These are phyloP conservation scores for Mastomys coucha DNA, from an alignment of 2,113 vertebrate species.

Conservation along the genomic window DNA sequence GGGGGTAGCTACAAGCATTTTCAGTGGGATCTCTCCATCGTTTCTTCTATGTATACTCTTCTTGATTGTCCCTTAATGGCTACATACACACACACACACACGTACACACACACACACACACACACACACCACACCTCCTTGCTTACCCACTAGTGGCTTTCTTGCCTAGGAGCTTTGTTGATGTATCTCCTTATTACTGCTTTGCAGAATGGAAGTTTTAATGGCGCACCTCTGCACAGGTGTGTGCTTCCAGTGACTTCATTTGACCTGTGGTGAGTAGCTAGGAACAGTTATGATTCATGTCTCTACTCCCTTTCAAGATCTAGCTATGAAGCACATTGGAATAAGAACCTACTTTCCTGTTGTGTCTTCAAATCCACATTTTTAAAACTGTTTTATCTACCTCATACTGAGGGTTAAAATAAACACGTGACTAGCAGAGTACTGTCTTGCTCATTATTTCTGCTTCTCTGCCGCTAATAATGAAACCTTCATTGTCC, in stretches of 20 bases:
- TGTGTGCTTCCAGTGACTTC: constrained; percentile 62
- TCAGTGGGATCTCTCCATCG: not conserved
- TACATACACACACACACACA: no score
- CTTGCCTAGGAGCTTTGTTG: not conserved
- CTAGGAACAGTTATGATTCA: constrained; percentile 78
- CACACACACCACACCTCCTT: not conserved
- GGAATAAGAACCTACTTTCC: not conserved
- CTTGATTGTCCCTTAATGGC: not conserved
- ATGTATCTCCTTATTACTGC: not conserved
- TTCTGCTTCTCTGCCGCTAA: not conserved
- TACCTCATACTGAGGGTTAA: not conserved
- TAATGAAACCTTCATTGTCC: constrained; percentile 11
- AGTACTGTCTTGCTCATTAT: not conserved
- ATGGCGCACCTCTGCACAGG: constrained; percentile 51
- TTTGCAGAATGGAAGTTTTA: constrained; percentile 57
- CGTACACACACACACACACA: no score
- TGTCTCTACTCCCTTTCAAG: constrained; percentile 65
- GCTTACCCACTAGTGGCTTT: not conserved
- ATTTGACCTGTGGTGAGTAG: constrained; percentile 59
- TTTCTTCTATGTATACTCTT: not conserved
- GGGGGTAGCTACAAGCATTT: not conserved
- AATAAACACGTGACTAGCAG: not conserved
- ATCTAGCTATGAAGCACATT: not conserved
- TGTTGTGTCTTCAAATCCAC: not conserved
- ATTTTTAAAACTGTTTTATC: not conserved